phyloP scores from a whole-genome alignment of 2,888 invertebrate genomes.

The Teleiodes luculella region DNA sequence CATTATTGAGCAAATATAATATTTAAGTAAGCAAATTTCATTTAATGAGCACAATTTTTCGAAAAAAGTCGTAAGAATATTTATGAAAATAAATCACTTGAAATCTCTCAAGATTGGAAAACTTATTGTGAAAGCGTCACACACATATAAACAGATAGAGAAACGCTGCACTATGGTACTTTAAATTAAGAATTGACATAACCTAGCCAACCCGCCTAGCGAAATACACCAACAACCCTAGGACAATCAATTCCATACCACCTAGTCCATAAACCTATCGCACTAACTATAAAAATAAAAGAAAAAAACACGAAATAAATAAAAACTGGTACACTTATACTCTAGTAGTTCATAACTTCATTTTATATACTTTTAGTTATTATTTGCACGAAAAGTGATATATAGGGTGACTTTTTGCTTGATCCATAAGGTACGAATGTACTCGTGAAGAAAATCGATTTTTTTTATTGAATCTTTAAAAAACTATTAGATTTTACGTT shows the following conservation, averaged over 20 bases:
- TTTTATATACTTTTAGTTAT: constrained; percentile 44
- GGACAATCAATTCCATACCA: constrained; percentile 24
- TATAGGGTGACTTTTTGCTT: constrained; percentile 26
- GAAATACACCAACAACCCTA: constrained; percentile 17
- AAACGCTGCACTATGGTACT: constrained; percentile 31
- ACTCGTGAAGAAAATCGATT: neutral
- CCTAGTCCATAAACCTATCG: constrained; percentile 15
- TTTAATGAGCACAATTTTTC: too few relatives aligned
- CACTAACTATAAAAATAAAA: constrained; percentile 41
- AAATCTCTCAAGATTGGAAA: too few relatives aligned
- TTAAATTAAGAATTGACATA: constrained; percentile 57
- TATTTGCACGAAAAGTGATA: constrained; percentile 59
- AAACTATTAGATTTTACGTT: neutral
- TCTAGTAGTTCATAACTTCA: constrained; percentile 68
- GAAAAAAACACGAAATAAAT: constrained; percentile 54
- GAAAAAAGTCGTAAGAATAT: too few relatives aligned
- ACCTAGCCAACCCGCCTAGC: constrained; percentile 28
- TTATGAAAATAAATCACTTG: too few relatives aligned
- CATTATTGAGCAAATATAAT: too few relatives aligned
- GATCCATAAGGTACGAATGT: neutral
- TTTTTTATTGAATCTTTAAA: neutral
- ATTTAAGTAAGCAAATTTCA: too few relatives aligned
- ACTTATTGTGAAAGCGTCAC: too few relatives aligned
- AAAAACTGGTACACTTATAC: constrained; percentile 63
- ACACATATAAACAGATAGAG: neutral